Conservation (phyloP, 2,113 vertebrate species). For the Atractosteus spatula region DNA sequence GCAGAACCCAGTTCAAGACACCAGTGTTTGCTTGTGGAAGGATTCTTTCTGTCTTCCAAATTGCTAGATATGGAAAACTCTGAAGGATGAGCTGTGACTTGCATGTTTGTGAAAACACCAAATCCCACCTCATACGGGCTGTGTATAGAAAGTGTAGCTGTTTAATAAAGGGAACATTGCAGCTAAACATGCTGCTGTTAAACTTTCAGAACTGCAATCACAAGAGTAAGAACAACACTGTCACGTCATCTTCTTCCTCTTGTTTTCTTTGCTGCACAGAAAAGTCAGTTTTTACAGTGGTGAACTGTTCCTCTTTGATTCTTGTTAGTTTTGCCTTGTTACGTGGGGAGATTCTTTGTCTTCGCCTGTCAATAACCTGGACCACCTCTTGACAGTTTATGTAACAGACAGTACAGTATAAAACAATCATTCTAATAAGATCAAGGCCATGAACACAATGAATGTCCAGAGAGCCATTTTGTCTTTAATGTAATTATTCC, state of each 20-base stretch:
- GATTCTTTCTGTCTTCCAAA: no score
- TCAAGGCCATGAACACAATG: constrained; percentile 7
- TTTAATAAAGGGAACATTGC: no score
- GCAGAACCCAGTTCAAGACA: no score
- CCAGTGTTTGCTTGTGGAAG: no score
- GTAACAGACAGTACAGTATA: constrained; percentile 3
- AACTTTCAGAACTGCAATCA: no score
- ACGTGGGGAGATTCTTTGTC: neutral
- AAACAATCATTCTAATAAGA: constrained; percentile 17
- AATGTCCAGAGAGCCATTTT: constrained; percentile 7
- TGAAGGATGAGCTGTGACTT: no score
- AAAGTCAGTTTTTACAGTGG: no score
- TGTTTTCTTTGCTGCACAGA: neutral
- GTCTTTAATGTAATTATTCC: constrained; percentile 20
- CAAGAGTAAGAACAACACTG: neutral
- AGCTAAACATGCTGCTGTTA: no score
- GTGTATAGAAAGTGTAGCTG: no score
- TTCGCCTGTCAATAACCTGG: neutral
- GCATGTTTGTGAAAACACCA: no score
- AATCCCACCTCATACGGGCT: no score
- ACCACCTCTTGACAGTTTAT: neutral
- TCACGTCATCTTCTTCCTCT: neutral
- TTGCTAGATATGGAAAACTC: no score
- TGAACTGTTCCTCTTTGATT: neutral
- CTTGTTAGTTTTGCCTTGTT: neutral